Base-by-base conservation (phyloP, 2,797 vertebrate genomes). In the Malurus leucopterus region DNA sequence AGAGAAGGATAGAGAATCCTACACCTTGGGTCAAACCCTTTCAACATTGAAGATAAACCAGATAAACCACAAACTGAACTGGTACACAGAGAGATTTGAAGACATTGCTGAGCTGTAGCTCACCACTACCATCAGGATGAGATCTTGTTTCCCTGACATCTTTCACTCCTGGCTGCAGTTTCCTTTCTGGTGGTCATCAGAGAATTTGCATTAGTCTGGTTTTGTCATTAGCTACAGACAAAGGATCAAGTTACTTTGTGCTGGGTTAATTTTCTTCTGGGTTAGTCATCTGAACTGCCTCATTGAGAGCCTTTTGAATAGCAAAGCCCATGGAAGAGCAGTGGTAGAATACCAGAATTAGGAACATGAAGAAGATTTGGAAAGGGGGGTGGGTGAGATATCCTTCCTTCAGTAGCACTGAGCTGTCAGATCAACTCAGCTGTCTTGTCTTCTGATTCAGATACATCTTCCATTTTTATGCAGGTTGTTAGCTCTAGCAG, bases 371-470 rank as follows among this genome's bases (percentile, higher is more conserved):
- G 68, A 79, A 67, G 26, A 27, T 91, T 76, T 86, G 71, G 65
- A 88, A 89, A 65, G 44, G 9, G 15, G 6, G 4, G 32, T 69
- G 47, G 58, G 38, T 73, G 75, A 89, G 32, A 85, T 44, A 65
- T 27, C 47, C 41, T 92, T 89, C 70, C 62, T 80, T 83, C 36
- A 40, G 38, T 30, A 78, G 47, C 10, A 21, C 4, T 72, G 63
- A 86, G 80, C n/a, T 92, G 78, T 83, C 79, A 92, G 63, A 75
- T 81, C 77, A 86, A 57, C 34, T 86, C 85, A 86, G 89, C 63
- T 91, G 73, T 67, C 83, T 86, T 17, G 78, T 61, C 63, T 77
- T 89, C 76, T 89, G 77, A 88, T 94, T 84, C 85, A 86, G 63
- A 75, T 57, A 63, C 41, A 44, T 73, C 86, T 91, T 92, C 68